A percentile compares a stretch with the other conserved stretches of the same genome.
Conservation (phyloP, 2,797 vertebrate species). For the Gorsachius magnificus region DNA sequence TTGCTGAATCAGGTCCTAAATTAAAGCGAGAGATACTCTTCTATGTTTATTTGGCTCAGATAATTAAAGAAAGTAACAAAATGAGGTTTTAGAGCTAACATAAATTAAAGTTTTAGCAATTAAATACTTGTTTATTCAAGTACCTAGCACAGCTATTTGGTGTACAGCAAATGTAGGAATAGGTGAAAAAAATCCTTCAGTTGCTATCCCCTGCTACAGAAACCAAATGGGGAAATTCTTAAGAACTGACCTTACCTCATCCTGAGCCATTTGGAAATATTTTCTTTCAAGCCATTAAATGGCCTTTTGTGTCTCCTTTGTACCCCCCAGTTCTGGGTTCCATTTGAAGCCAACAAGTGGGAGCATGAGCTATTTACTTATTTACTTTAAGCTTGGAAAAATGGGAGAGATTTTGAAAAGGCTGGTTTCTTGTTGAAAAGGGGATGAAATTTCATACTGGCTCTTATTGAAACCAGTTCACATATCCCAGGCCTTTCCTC, state of each 20-base stretch:
- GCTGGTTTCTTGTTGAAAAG: not conserved
- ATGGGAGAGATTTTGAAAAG: not conserved
- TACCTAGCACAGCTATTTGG: not conserved
- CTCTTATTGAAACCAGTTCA: not conserved
- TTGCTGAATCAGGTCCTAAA: not conserved
- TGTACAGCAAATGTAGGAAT: not conserved
- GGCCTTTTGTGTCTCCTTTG: not conserved
- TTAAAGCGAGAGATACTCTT: not conserved
- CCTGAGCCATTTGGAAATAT: not conserved
- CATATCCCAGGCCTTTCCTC: not conserved
- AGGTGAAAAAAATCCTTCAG: not conserved
- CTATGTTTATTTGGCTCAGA: not conserved
- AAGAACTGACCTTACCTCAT: not conserved
- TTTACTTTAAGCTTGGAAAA: constrained; percentile 10
- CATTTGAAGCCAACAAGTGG: not conserved
- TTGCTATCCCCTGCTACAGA: not conserved
- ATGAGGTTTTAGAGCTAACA: not conserved
- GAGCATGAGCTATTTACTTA: not conserved
- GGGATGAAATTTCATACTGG: constrained; percentile 30
- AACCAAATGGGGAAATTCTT: not conserved
- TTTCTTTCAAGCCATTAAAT: not conserved
- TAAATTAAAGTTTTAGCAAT: not conserved
- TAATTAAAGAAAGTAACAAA: constrained; percentile 23
- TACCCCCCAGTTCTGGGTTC: not conserved
- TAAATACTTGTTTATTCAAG: not conserved